Base-by-base conservation (phyloP, 1,140 invertebrate species). In the Orius insidiosus region DNA sequence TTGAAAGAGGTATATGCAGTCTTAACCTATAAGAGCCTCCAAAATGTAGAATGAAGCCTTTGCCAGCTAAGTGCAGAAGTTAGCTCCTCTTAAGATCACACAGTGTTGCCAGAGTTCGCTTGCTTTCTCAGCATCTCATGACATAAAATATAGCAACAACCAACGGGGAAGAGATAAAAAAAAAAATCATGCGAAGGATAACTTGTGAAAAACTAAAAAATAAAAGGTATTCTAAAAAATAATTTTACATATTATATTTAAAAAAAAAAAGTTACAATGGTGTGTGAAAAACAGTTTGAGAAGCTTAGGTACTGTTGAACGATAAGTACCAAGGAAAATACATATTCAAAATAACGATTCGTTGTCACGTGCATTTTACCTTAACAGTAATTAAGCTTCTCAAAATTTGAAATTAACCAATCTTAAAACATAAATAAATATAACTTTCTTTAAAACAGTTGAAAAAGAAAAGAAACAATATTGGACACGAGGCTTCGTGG, bases 201-300 rank as follows among this genome's bases (percentile, higher is more conserved):
- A 30, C 6, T 15, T 15, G 16, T 15, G 9, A 43, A 43, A 7
- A 30, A n/a, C 18, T 24, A 7, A 43, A 43, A 43, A 11, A n/a
- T n/a, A 43, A 43, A 43, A 11, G 31, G 8, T 18, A 30, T 43
- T 43, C 41, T 43, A 31, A 43, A 43, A 43, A 43, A 43, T 43
- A 43, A 43, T 43, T 43, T 43, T 31, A 31, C 41, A 43, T 15
- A 43, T 43, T 43, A 43, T 43, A 43, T 43, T 43, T 43, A 9
- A 43, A 43, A 31, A 11, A 43, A 43, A 43, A 18, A 40, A 15
- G 41, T 43, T 43, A 43, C 41, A 43, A 15, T 40, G 11, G 11
- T 40, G 38, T 11, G 10, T 11, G 16, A 40, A 31, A 43, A 43
- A 43, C 24, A 36, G 14, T 36, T 40, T 40, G 15, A 40, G 13